Evolutionary conservation across 1,140 invertebrate genomes (phyloP), one percentile per base, ranked within the genome.

Genomic region (Drusus annulatus): DNA sequence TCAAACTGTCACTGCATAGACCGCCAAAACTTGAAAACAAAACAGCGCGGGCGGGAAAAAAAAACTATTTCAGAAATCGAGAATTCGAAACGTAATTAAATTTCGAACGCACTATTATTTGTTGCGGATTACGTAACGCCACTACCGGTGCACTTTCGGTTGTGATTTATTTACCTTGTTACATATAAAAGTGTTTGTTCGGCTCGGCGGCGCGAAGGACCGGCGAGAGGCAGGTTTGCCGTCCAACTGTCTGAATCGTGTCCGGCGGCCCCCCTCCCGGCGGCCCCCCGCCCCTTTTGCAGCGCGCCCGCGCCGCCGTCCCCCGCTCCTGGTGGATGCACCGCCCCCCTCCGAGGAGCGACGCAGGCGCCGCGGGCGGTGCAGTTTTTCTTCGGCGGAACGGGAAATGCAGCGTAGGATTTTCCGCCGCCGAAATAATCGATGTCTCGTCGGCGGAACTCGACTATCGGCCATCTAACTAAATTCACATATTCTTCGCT

Each of bases 201-300:
- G 68, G 77, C 77, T 79, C 78, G 60, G 78, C 77, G 51, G 60
- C 78, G 78, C 77, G 69, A 62, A 60, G 81, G 73, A 77, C 77
- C 77, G 76, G 62, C 76, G 36, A 65, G 36, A 25, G 60, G 76
- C 76, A 52, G 16, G 60, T n/a, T 50, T 71, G 81, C 76, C 81
- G 81, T 78, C 81, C 76, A 73, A 82, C 81, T 82, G 81, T 75
- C 81, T 80, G 58, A 25, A 15, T 62, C 58, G 71, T 60, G 56
- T 56, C 73, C 50, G 62, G 56, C 74, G 71, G n/a, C 36, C 60
- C 45, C 75, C 56, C 51, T 21, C 60, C 51, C 60, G 25, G 25
- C 21, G 16, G 71, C 68, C 16, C 25, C 56, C 52, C n/a, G 28
- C 65, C 36, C 54, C 58, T 10, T 17, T 17, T 25, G 54, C 56